phyloP scores from a whole-genome alignment of 1,140 invertebrate genomes.

The Rhopalosiphum padi region DNA sequence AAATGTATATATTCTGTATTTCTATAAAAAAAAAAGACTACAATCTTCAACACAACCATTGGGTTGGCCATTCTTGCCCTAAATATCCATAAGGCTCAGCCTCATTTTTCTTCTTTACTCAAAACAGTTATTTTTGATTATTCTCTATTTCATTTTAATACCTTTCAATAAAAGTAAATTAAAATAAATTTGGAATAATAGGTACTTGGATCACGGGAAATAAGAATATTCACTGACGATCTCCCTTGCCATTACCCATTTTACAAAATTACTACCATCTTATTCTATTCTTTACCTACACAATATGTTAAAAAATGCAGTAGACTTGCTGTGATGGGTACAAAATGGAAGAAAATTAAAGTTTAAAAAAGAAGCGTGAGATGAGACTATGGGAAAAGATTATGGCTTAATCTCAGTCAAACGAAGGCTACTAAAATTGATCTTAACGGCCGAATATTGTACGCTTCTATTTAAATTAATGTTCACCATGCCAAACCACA shows the following conservation, averaged over 20 bases:
- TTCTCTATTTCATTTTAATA: not conserved
- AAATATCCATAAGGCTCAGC: not conserved
- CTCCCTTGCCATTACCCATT: not conserved
- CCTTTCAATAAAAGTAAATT: not conserved
- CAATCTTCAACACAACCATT: not conserved
- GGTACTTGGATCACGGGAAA: not conserved
- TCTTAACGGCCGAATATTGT: not conserved
- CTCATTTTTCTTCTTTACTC: not conserved
- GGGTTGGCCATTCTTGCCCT: not conserved
- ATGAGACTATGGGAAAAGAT: not conserved
- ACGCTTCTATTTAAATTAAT: not conserved
- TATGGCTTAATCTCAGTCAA: not conserved
- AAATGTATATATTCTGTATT: not conserved
- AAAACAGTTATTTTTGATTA: not conserved
- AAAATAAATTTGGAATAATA: not conserved
- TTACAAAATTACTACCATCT: not conserved
- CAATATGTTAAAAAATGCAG: not conserved
- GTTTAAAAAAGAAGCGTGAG: not conserved
- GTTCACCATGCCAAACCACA: not conserved
- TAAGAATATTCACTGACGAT: not conserved
- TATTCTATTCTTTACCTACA: not conserved
- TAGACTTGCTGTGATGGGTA: not conserved
- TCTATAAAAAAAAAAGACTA: not conserved
- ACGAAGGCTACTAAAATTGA: not conserved
- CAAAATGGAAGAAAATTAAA: not conserved